phyloP scores from a whole-genome alignment of 2,797 vertebrate species.

The Gymnodraco acuticeps region DNA sequence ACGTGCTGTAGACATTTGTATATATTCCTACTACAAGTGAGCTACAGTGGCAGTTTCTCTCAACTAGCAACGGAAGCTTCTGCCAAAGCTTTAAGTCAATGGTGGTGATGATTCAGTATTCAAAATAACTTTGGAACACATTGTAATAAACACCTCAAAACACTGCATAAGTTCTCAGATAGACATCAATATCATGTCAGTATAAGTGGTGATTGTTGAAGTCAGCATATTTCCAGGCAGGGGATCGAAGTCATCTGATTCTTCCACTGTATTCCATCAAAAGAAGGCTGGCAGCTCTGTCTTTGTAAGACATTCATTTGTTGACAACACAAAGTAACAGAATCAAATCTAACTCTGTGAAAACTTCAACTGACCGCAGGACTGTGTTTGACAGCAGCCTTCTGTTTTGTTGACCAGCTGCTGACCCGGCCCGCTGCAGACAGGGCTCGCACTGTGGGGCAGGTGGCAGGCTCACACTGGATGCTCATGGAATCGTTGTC shows the following conservation, averaged over 20 bases:
- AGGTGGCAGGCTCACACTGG: slow-evolving; percentile 77
- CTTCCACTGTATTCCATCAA: background rate
- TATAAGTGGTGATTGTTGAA: background rate
- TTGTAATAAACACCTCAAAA: background rate
- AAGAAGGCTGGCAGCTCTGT: background rate
- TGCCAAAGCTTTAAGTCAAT: background rate
- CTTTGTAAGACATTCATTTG: background rate
- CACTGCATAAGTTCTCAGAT: background rate
- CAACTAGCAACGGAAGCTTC: background rate
- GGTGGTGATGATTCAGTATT: background rate
- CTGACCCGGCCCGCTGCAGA: slow-evolving; percentile 82
- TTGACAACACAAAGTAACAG: background rate
- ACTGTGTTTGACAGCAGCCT: slow-evolving; percentile 83
- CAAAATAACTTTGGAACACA: background rate
- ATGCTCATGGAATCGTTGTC: slow-evolving; percentile 74
- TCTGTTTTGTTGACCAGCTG: slow-evolving; percentile 57
- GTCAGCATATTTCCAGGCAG: background rate
- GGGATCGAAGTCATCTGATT: background rate
- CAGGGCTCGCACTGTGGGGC: slow-evolving; percentile 33
- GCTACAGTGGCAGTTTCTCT: background rate
- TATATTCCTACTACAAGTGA: background rate
- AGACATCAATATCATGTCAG: background rate
- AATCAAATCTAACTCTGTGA: background rate
- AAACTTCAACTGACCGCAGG: slow-evolving; percentile 73
- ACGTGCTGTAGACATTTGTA: too few species aligned